Percentiles rank a stretch among this genome's conserved stretches.
These are phyloP conservation scores for Nestor notabilis DNA, from an alignment of 2,113 vertebrate species.

Conservation along the genomic window DNA sequence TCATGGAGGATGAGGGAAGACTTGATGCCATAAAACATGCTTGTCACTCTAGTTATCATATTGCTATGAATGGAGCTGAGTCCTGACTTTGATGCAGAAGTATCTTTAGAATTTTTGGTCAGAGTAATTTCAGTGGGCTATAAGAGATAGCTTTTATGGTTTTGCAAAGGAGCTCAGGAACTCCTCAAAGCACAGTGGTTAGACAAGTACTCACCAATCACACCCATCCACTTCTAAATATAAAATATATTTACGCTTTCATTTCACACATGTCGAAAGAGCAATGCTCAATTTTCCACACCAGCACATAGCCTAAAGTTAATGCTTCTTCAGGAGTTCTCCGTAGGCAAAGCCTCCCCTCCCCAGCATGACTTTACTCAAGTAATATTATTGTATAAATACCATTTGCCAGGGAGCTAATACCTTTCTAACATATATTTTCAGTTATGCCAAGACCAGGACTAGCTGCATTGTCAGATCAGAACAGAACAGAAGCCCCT, in stretches of 20 bases:
- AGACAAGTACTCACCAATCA: not conserved
- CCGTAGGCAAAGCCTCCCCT: not conserved
- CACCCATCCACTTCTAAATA: not conserved
- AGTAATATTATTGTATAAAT: not conserved
- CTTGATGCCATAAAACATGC: not conserved
- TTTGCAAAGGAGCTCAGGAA: not conserved
- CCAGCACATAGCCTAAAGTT: not conserved
- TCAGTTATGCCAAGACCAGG: not conserved
- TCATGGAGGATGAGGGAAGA: not conserved
- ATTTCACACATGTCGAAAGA: not conserved
- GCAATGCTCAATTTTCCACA: not conserved
- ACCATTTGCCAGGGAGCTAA: not conserved
- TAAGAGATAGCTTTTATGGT: not conserved
- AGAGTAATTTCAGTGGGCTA: not conserved
- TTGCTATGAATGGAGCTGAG: not conserved
- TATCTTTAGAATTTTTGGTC: not conserved
- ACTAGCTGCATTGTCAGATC: not conserved
- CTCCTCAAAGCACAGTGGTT: not conserved
- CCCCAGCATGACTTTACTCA: not conserved
- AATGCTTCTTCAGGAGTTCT: not conserved
- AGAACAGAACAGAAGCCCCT: not conserved
- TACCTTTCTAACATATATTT: not conserved
- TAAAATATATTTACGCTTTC: not conserved
- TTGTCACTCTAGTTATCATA: not conserved
- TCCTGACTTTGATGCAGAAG: not conserved